Conservation (phyloP, 1,140 invertebrate species). For the Drosophila triauraria region DNA sequence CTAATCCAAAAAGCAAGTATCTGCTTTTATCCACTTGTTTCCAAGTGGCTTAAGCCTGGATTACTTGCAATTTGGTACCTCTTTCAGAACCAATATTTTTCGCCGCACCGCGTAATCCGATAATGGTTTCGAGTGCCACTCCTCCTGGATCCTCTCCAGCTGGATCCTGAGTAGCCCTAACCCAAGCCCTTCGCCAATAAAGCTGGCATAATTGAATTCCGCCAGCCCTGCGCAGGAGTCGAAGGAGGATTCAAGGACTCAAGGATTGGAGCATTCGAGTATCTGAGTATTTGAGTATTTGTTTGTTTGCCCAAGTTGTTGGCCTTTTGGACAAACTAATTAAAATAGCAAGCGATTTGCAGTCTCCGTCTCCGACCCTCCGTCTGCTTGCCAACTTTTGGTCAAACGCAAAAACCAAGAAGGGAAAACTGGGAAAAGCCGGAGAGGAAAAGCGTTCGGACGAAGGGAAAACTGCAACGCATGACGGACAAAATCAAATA, state of each 20-base stretch:
- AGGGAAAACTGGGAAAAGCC: not conserved
- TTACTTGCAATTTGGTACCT: no score
- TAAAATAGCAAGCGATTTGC: conserved; percentile 64
- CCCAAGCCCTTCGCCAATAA: conserved; percentile 43
- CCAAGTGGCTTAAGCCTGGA: not conserved
- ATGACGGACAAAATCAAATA: conserved; percentile 53
- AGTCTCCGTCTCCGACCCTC: not conserved
- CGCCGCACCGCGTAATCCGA: not conserved
- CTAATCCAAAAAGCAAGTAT: not conserved
- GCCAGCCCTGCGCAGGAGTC: conserved; percentile 11
- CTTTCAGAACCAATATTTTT: conserved; percentile 1
- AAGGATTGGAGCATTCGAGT: conserved; percentile 19
- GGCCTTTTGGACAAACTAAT: conserved; percentile 70
- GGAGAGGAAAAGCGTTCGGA: not conserved
- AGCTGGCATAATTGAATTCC: conserved; percentile 70
- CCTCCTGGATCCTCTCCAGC: not conserved
- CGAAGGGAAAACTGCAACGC: conserved; percentile 30
- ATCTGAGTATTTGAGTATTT: conserved; percentile 22
- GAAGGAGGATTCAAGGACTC: not conserved
- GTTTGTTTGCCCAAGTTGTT: conserved; percentile 46
- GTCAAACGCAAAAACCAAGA: conserved; percentile 37
- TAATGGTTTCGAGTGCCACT: conserved; percentile 9
- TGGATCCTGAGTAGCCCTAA: not conserved
- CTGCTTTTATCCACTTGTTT: not conserved
- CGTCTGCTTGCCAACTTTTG: conserved; percentile 21